Conservation (phyloP, 2,113 vertebrate species). For the Cephalopholis sonnerati region DNA sequence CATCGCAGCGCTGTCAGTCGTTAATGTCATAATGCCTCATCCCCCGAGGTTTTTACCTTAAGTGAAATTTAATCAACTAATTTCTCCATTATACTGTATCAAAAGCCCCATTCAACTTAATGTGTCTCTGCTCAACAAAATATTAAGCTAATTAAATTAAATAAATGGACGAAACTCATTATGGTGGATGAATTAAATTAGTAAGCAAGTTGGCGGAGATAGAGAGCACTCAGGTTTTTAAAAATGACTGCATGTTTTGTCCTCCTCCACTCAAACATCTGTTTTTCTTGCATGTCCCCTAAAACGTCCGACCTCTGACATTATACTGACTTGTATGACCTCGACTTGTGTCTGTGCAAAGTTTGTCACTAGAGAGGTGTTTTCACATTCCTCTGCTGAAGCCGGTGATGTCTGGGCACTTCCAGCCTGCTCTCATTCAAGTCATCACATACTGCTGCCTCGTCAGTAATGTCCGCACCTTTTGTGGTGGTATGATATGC, state of each 20-base stretch:
- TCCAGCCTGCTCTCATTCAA: too few relatives aligned
- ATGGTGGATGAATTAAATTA: neutral
- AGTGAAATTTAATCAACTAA: slow-evolving; percentile 23
- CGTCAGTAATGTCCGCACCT: too few relatives aligned
- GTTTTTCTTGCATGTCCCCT: too few relatives aligned
- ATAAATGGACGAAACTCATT: slow-evolving; percentile 7
- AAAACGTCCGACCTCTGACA: too few relatives aligned
- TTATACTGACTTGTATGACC: too few relatives aligned
- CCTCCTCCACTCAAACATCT: too few relatives aligned
- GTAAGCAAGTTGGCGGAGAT: neutral
- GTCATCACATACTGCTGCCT: too few relatives aligned
- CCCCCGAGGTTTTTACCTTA: slow-evolving; percentile 3
- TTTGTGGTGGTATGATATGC: too few relatives aligned
- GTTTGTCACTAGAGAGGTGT: too few relatives aligned
- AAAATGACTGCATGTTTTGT: neutral
- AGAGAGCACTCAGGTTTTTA: neutral
- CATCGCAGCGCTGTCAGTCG: neutral
- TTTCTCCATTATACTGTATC: neutral
- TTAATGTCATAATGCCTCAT: neutral
- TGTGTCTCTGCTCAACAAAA: slow-evolving; percentile 12
- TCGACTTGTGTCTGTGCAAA: too few relatives aligned
- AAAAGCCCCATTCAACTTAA: neutral
- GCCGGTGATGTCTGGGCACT: too few relatives aligned
- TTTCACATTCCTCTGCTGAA: too few relatives aligned
- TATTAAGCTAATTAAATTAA: slow-evolving; percentile 19